Percentiles rank a stretch among this genome's conserved stretches.
These are phyloP conservation scores for Hemicrepidius hirtus DNA, from an alignment of 2,888 invertebrate species.

Conservation along the genomic window DNA sequence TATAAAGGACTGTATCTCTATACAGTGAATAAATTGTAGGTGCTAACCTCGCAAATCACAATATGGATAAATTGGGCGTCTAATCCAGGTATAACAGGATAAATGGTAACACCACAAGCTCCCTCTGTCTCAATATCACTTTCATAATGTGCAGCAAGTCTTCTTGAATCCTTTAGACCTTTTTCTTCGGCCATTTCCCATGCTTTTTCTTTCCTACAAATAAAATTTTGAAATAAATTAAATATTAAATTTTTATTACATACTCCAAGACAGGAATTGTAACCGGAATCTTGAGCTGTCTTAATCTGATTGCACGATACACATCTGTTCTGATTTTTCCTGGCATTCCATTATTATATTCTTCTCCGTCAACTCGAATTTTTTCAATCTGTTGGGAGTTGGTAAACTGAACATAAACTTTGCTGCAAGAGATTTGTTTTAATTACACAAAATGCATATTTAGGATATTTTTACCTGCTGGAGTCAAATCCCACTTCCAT, in stretches of 20 bases:
- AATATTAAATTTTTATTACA: conserved; percentile 64
- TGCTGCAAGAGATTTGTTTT: conserved; percentile 71
- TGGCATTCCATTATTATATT: conserved; percentile 73
- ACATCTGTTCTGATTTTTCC: conserved; percentile 81
- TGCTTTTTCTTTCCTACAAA: conserved; percentile 55
- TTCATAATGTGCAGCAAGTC: not conserved
- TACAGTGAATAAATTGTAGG: conserved; percentile 4
- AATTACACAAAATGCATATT: not conserved
- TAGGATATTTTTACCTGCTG: conserved; percentile 71
- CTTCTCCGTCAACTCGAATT: conserved; percentile 63
- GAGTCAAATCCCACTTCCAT: conserved; percentile 74
- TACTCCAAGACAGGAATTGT: conserved; percentile 76
- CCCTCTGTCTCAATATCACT: not conserved
- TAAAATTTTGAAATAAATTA: not conserved
- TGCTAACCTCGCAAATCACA: conserved; percentile 75
- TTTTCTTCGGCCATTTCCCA: conserved; percentile 59
- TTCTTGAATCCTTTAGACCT: conserved; percentile 44
- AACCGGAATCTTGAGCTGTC: conserved; percentile 75
- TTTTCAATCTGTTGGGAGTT: conserved; percentile 67
- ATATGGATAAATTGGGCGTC: conserved; percentile 76
- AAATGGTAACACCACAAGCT: conserved; percentile 52
- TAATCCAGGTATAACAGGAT: conserved; percentile 76
- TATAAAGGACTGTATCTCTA: too few relatives aligned
- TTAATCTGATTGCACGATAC: conserved; percentile 83
- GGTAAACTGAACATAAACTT: conserved; percentile 81